Evolutionary conservation across 2,888 invertebrate species (phyloP).

Genomic region (Emesis castigata): DNA sequence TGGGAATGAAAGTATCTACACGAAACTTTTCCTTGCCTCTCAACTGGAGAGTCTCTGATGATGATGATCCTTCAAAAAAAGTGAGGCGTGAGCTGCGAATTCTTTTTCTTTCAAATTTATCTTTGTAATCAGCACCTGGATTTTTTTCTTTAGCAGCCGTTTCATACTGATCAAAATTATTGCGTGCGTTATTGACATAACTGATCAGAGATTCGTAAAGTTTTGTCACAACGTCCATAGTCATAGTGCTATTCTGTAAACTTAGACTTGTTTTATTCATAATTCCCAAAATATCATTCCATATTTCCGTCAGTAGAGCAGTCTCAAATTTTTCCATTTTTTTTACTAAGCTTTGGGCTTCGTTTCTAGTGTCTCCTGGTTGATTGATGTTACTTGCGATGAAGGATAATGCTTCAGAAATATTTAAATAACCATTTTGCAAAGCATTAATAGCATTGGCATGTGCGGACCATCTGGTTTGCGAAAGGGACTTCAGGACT

Average conservation of each 20-base stretch:
- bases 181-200: slow-evolving; percentile 23
- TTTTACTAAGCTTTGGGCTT: slow-evolving; percentile 20
- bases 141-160: background rate
- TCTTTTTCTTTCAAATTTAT: slow-evolving; percentile 6
- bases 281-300: slow-evolving; percentile 19
- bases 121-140: background rate
- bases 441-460: slow-evolving; percentile 13
- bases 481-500: no score
- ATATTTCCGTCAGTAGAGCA: slow-evolving; percentile 15
- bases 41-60: slow-evolving; percentile 39
- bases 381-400: background rate
- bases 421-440: background rate
- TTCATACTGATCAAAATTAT: background rate
- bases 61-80: slow-evolving; percentile 47
- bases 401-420: background rate
- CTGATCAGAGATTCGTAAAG: slow-evolving; percentile 33
- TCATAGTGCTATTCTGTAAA: slow-evolving; percentile 36
- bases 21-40: slow-evolving; percentile 52
- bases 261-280: slow-evolving; percentile 38
- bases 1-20: slow-evolving; percentile 49
- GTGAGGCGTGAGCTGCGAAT: slow-evolving; percentile 34
- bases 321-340: background rate
- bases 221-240: slow-evolving; percentile 37
- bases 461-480: slow-evolving; percentile 17
- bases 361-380: slow-evolving; percentile 2